A percentile compares a stretch with the other conserved stretches of the same genome.
Evolutionary conservation across 1,140 invertebrate genomes (phyloP).

Genomic region (Lethocerus indicus): DNA sequence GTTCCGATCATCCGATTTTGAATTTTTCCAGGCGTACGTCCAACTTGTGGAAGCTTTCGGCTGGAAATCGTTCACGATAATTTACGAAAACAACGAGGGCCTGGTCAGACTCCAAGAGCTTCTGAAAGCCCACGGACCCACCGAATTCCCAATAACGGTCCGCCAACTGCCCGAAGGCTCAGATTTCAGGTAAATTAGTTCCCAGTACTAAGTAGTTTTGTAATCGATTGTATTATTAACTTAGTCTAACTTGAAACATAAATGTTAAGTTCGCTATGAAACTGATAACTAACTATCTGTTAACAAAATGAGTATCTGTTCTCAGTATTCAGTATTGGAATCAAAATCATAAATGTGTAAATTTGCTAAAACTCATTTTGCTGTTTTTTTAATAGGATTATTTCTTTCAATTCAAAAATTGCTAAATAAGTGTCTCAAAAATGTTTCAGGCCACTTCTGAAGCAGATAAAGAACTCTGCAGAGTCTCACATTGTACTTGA

Average conservation of each 20-base stretch:
- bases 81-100: slow-evolving; percentile 90
- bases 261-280: too few species aligned
- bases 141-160: slow-evolving; percentile 62
- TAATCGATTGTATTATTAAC: too few species aligned
- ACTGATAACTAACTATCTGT: too few species aligned
- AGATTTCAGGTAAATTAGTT: slow-evolving; percentile 67
- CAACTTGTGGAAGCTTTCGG: slow-evolving; percentile 76
- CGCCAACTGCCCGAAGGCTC: slow-evolving; percentile 59
- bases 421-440: slow-evolving; percentile 5
- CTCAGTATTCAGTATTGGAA: too few species aligned
- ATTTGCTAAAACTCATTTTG: too few species aligned
- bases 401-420: too few species aligned
- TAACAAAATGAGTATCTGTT: too few species aligned
- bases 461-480: slow-evolving; percentile 77
- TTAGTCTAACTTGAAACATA: too few species aligned
- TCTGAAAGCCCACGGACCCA: slow-evolving; percentile 72
- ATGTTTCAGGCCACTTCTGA: slow-evolving; percentile 56
- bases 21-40: slow-evolving; percentile 57
- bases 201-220: too few species aligned
- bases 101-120: slow-evolving; percentile 82
- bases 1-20: too few species aligned
- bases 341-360: too few species aligned
- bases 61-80: slow-evolving; percentile 87
- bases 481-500: slow-evolving; percentile 86
- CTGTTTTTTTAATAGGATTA: too few species aligned